A percentile compares a stretch with the other conserved stretches of the same genome.
These are phyloP conservation scores for Gymnothorax javanicus DNA, from an alignment of 2,797 vertebrate genomes.

Conservation along the genomic window DNA sequence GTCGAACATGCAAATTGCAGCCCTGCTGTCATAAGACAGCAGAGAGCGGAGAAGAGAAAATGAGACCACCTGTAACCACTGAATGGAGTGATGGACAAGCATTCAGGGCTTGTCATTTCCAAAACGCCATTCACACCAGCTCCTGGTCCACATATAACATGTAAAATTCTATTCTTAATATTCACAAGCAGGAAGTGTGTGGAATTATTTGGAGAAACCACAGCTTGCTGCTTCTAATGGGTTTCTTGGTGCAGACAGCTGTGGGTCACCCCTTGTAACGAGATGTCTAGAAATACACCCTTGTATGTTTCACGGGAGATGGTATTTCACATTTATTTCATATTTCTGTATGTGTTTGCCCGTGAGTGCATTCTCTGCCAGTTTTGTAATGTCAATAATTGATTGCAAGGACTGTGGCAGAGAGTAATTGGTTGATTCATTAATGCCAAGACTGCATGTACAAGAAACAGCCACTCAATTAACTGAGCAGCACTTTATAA, in stretches of 20 bases:
- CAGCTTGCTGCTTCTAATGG: constrained; percentile 94
- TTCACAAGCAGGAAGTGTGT: constrained; percentile 93
- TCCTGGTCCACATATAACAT: constrained; percentile 89
- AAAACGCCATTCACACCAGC: constrained; percentile 83
- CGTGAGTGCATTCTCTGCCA: constrained; percentile 13
- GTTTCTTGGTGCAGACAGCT: constrained; percentile 96
- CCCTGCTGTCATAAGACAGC: constrained; percentile 96
- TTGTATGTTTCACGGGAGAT: constrained; percentile 10
- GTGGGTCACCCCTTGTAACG: constrained; percentile 92
- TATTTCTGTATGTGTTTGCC: constrained; percentile 12
- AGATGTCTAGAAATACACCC: constrained; percentile 82
- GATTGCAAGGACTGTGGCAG: not conserved
- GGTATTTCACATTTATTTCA: constrained; percentile 14
- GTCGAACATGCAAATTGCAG: constrained; percentile 99
- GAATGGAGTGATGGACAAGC: constrained; percentile 99
- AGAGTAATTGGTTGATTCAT: not conserved
- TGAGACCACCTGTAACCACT: constrained; percentile 99
- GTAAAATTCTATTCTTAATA: constrained; percentile 99
- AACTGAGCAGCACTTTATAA: not conserved
- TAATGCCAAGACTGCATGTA: not conserved
- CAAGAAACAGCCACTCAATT: not conserved
- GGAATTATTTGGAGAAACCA: constrained; percentile 85
- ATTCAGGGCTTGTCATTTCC: constrained; percentile 91
- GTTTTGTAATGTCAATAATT: not conserved
- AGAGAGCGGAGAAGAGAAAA: constrained; percentile 93